Evolutionary conservation across 2,797 vertebrate genomes (phyloP).

Genomic region (Rhinoraja longicauda): DNA sequence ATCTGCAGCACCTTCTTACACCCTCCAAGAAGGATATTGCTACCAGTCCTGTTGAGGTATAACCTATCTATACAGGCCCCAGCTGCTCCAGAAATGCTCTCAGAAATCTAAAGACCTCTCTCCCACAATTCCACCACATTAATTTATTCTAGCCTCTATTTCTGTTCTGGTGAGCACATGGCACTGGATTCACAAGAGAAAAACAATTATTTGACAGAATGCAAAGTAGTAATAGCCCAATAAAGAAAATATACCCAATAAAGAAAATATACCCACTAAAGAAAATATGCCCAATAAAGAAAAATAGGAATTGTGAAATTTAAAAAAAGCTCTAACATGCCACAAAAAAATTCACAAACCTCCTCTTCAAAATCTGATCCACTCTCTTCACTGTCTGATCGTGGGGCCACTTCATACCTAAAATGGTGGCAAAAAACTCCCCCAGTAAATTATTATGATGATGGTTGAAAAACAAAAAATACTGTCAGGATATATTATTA

Average conservation of each 20-base stretch:
- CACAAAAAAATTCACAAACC: conserved; percentile 57
- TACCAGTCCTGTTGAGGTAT: no score
- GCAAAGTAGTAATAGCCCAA: background rate
- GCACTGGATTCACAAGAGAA: background rate
- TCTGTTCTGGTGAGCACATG: no score
- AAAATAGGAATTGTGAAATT: background rate
- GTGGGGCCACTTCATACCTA: conserved; percentile 92
- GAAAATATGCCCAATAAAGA: no score
- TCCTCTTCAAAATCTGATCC: conserved; percentile 92
- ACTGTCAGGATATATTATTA: background rate
- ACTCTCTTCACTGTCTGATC: conserved; percentile 94
- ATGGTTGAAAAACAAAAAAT: background rate
- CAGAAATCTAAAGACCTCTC: no score
- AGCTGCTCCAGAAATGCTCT: no score
- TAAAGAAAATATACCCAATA: background rate
- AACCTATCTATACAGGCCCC: no score
- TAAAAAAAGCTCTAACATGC: background rate
- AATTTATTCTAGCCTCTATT: no score
- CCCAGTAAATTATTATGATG: background rate
- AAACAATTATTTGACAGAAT: background rate
- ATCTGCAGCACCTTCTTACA: no score
- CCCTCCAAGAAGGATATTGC: no score
- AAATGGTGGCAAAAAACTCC: background rate
- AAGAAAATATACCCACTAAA: background rate
- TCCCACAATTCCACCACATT: no score